Base-by-base conservation (phyloP, 2,113 vertebrate genomes). In the Saiga tatarica region DNA sequence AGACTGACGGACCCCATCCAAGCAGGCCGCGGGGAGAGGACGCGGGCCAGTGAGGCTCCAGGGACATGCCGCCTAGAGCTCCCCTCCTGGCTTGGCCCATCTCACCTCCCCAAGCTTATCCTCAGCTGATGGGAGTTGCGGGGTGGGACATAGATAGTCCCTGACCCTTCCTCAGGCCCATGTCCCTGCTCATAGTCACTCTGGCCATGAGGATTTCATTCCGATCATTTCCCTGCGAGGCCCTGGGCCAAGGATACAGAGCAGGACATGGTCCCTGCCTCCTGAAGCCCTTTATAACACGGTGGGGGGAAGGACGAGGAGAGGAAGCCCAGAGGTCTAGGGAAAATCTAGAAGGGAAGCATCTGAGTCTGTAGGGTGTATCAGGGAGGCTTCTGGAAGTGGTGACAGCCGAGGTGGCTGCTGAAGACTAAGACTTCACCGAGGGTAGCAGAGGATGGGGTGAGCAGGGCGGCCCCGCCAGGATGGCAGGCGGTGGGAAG, bases 161-260 rank as follows among this genome's bases (percentile, higher is more conserved):
- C 76, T 26, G 6, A 36, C 10, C 39, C 12, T 0, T 7, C 60
- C 87, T 76, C 17, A 42, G 76, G 83, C 25, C 76, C 26, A 5
- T 0, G 16, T 2, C 36, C 39, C 4, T 0, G 25, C 55, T 19
- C 21, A 25, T 2, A 0, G 2, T 52, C 1, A 0, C 15, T 39
- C 42, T 47, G 33, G 81, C 17, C 74, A 33, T 53, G n/a, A 60
- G 11, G 11, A 52, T 50, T 85, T 13, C 87, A 25, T 7, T 23
- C 62, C 25, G n/a, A 52, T 30, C 23, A 30, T 21, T 30, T 25
- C 15, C 14, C 4, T 13, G 25, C 12, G n/a, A 55, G 78, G 10
- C 36, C 15, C 21, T 28, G 21, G 53, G 36, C 7, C 76, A 47
- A 17, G 79, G 42, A 82, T 45, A 60, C 79, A 26, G 25, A 28